Conservation (phyloP, 2,113 vertebrate species). For the Galeopterus variegatus region DNA sequence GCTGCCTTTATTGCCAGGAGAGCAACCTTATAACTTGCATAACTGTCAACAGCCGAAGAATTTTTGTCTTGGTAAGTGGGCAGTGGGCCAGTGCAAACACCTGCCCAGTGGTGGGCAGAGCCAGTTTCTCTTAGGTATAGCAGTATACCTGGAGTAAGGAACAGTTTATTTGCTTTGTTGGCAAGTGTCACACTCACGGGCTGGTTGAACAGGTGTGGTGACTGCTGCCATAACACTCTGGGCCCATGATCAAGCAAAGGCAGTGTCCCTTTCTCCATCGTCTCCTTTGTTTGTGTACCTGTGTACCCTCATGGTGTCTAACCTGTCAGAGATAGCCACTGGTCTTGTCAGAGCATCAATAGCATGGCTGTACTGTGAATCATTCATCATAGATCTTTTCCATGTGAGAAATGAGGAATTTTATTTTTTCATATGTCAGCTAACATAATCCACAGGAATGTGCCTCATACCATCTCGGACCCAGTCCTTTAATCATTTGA, state of each 20-base stretch:
- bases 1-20: constrained; percentile 43
- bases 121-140: not conserved
- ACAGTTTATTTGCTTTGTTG: not conserved
- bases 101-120: not conserved
- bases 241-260: not conserved
- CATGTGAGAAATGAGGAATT: constrained; percentile 46
- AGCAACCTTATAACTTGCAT: not conserved
- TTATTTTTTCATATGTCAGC: constrained; percentile 33
- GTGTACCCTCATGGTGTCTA: not conserved
- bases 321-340: not conserved
- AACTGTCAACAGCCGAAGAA: constrained; percentile 34
- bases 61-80: constrained; percentile 73
- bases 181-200: not conserved
- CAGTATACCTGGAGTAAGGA: not conserved
- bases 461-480: not conserved
- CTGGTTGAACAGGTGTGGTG: not conserved
- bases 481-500: constrained; percentile 40
- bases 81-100: constrained; percentile 17
- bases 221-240: not conserved
- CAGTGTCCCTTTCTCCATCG: not conserved
- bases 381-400: not conserved
- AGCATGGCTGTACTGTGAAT: not conserved
- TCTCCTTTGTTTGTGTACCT: not conserved
- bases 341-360: not conserved
- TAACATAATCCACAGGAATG: not conserved